Conservation (phyloP, 1,140 invertebrate species). For the Pseudachorutes palmiensis region DNA sequence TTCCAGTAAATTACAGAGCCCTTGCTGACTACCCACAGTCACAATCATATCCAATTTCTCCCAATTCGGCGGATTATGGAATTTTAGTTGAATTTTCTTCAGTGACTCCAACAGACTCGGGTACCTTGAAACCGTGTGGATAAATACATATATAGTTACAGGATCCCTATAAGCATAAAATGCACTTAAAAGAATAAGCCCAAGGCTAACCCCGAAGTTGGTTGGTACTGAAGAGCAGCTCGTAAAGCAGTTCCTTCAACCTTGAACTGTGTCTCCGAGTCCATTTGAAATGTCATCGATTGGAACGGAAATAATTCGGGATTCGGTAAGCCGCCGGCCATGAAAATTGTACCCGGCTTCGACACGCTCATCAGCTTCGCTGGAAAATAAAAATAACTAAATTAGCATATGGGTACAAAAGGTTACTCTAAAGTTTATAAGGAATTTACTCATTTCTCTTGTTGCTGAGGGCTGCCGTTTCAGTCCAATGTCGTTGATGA, state of each 20-base stretch:
- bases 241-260: constrained; percentile 53
- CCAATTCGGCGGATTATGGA: constrained; percentile 59
- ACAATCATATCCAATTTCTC: constrained; percentile 54
- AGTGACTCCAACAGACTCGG: constrained; percentile 56
- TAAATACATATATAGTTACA: background rate
- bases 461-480: background rate
- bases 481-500: background rate
- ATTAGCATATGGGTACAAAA: background rate
- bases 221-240: constrained; percentile 61
- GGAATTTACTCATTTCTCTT: constrained; percentile 3
- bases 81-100: constrained; percentile 53
- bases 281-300: constrained; percentile 54
- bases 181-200: background rate
- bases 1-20: constrained; percentile 61
- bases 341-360: constrained; percentile 42
- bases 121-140: constrained; percentile 45
- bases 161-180: background rate
- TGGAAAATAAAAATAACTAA: background rate
- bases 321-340: constrained; percentile 71
- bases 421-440: background rate
- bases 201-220: constrained; percentile 55
- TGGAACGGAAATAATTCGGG: constrained; percentile 64
- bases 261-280: constrained; percentile 50
- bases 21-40: constrained; percentile 66
- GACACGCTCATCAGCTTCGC: background rate